Percentiles rank a stretch among this genome's conserved stretches.
Evolutionary conservation across 2,888 invertebrate species (phyloP).

Genomic region (Diploptera punctata): DNA sequence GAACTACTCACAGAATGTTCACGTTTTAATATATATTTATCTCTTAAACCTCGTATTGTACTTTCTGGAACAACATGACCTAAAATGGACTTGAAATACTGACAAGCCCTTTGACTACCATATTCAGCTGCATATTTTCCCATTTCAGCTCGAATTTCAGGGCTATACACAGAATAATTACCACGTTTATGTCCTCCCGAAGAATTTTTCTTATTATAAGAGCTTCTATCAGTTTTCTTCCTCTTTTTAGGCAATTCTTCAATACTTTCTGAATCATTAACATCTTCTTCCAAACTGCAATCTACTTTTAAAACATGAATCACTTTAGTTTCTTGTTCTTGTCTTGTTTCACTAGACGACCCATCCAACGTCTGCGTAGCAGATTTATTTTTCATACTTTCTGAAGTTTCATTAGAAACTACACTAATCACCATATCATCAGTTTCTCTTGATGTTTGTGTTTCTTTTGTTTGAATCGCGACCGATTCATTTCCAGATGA

Average conservation of each 20-base stretch:
- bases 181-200: conserved; percentile 42
- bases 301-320: conserved; percentile 8
- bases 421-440: conserved; percentile 13
- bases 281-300: not conserved
- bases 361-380: not conserved
- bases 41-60: conserved; percentile 48
- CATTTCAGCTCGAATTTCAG: conserved; percentile 47
- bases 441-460: not conserved
- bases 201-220: conserved; percentile 1
- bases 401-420: conserved; percentile 1
- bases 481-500: not conserved
- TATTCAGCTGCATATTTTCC: conserved; percentile 48
- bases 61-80: conserved; percentile 48
- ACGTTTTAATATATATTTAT: conserved; percentile 47
- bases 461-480: conserved; percentile 4
- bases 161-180: conserved; percentile 47
- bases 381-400: not conserved
- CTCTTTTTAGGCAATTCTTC: conserved; percentile 11
- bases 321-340: not conserved
- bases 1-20: conserved; percentile 8
- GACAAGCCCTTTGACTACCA: conserved; percentile 46
- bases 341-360: not conserved
- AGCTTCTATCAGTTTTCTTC: not conserved
- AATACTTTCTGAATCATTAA: not conserved
- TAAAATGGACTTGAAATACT: conserved; percentile 45